phyloP scores from a whole-genome alignment of 2,888 invertebrate genomes.

The Xestia rhomboidea region DNA sequence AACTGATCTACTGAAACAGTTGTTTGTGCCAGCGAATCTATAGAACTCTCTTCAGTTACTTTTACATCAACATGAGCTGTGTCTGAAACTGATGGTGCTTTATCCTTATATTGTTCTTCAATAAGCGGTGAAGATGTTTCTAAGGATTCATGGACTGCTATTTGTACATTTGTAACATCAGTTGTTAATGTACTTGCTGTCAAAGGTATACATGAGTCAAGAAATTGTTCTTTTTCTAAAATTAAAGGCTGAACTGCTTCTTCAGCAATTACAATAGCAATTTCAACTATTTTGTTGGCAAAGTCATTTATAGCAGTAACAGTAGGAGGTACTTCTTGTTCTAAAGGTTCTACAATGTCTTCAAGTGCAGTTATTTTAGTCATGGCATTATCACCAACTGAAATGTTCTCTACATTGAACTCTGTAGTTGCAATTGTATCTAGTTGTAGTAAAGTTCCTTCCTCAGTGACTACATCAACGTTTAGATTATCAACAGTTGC shows the following conservation, averaged over 20 bases:
- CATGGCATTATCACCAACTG: neutral
- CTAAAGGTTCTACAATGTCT: conserved; percentile 2
- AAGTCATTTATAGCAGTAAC: neutral
- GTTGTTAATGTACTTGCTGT: neutral
- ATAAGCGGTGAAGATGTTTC: neutral
- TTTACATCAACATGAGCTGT: neutral
- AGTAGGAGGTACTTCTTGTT: neutral
- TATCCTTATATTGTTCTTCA: neutral
- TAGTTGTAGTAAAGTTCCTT: neutral
- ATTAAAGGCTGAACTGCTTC: conserved; percentile 1
- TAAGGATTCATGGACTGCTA: neutral
- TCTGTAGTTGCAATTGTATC: neutral
- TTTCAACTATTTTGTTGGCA: neutral
- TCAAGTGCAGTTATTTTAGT: neutral
- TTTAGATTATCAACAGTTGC: neutral
- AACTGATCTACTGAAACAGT: neutral
- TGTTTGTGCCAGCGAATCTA: neutral
- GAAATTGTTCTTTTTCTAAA: conserved; percentile 18
- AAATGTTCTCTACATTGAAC: neutral
- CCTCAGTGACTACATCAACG: neutral
- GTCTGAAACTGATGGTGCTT: neutral
- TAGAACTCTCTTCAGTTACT: neutral
- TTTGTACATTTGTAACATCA: neutral
- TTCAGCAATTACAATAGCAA: neutral
- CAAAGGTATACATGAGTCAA: neutral